Percentiles rank a stretch among this genome's conserved stretches.
phyloP scores from a whole-genome alignment of 64 coral and sea anemone genomes.

The Dendronephthya gigantea region DNA sequence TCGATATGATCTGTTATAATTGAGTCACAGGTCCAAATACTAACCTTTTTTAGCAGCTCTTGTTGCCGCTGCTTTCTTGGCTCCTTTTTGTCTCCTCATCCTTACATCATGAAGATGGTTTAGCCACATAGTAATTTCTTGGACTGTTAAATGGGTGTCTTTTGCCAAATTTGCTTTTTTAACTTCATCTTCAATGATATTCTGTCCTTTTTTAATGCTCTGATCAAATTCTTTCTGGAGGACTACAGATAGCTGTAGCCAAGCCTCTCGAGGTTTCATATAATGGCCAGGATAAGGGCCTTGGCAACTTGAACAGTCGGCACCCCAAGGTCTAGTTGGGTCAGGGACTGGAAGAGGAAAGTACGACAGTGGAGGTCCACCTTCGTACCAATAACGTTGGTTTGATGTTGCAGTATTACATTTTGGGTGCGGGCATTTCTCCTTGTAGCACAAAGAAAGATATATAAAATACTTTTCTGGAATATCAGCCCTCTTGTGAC shows the following conservation, averaged over 20 bases:
- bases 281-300: constrained; percentile 22
- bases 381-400: background rate
- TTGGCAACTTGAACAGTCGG: background rate
- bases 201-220: background rate
- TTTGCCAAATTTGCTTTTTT: constrained; percentile 10
- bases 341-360: constrained; percentile 11
- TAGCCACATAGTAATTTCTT: constrained; percentile 39
- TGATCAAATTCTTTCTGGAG: background rate
- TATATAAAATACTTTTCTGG: no score
- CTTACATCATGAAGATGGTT: constrained; percentile 12
- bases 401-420: no score
- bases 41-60: background rate
- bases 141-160: constrained; percentile 15
- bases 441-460: no score
- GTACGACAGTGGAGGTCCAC: constrained; percentile 8
- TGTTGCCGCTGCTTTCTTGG: constrained; percentile 35
- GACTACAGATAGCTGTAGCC: background rate
- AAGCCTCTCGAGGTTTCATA: background rate
- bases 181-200: background rate
- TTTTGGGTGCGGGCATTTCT: no score
- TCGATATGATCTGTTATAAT: no score
- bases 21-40: background rate
- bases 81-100: constrained; percentile 10
- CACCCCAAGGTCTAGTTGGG: background rate
- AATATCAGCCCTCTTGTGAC: constrained; percentile 11